These are phyloP conservation scores for Lasioglossum oenotherae DNA, from an alignment of 2,888 invertebrate species.

Conservation along the genomic window DNA sequence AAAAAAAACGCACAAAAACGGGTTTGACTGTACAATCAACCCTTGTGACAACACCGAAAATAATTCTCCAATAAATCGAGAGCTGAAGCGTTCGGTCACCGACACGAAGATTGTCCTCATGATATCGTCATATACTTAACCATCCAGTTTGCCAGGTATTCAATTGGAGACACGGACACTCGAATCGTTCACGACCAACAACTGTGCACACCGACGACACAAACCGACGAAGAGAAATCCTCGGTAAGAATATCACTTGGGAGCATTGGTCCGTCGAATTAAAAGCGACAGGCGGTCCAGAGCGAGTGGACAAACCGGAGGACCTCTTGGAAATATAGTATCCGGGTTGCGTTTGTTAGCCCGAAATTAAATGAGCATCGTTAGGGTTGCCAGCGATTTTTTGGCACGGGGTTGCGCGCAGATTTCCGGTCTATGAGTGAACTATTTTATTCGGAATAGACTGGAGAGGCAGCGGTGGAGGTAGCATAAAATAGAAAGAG, in stretches of 20 bases:
- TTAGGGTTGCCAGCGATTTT: conserved; percentile 65
- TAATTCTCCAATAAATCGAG: neutral
- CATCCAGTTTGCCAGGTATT: too few relatives aligned
- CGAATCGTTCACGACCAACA: neutral
- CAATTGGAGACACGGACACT: too few relatives aligned
- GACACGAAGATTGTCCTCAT: too few relatives aligned
- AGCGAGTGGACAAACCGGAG: conserved; percentile 10
- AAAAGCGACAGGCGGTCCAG: neutral
- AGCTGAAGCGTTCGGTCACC: too few relatives aligned
- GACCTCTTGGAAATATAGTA: conserved; percentile 6
- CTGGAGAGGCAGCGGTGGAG: conserved; percentile 7
- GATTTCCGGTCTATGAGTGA: conserved; percentile 58
- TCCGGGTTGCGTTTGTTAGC: conserved; percentile 47
- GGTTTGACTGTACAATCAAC: neutral
- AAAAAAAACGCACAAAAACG: too few relatives aligned
- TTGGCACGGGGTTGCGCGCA: conserved; percentile 62
- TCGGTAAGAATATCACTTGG: neutral
- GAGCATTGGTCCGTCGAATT: neutral
- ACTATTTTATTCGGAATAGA: conserved; percentile 46
- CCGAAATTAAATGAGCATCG: conserved; percentile 66
- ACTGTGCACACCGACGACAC: neutral
- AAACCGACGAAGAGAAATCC: neutral
- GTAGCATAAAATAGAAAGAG: conserved; percentile 12
- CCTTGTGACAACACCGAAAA: neutral
- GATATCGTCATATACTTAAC: too few relatives aligned